Conservation (phyloP, 2,113 vertebrate genomes). For the cat (Felis catus) region DNA sequence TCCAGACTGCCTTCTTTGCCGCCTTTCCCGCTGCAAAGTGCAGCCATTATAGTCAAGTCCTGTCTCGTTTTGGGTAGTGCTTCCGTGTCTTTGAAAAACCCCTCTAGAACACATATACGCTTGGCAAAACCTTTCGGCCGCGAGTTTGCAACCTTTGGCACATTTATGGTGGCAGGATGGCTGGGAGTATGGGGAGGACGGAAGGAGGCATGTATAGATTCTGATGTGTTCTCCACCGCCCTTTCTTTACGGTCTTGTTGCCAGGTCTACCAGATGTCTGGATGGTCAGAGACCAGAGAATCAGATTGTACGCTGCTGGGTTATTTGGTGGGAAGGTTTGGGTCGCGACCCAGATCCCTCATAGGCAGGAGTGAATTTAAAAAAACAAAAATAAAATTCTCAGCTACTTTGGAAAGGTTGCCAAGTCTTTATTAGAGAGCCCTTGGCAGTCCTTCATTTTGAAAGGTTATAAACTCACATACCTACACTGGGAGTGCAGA, state of each 20-base stretch:
- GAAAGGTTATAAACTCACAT: slow-evolving; percentile 28
- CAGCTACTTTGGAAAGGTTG: not conserved
- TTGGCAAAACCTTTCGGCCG: not conserved
- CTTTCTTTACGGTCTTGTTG: not conserved
- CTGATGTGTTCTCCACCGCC: not conserved
- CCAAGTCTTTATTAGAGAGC: slow-evolving; percentile 35
- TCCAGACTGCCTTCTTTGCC: not conserved
- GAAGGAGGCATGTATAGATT: not conserved
- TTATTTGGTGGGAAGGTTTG: not conserved
- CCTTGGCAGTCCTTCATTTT: slow-evolving; percentile 15
- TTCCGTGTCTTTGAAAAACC: not conserved
- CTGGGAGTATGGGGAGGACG: fast-evolving
- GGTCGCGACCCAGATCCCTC: not conserved
- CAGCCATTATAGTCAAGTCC: not conserved
- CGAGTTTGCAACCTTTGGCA: not conserved
- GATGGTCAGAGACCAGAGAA: not conserved
- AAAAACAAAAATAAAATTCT: not conserved
- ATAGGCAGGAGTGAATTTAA: not conserved
- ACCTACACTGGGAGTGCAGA: not conserved
- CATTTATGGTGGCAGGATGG: not conserved
- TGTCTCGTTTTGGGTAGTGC: not conserved
- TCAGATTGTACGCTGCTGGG: not conserved
- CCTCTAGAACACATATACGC: not conserved
- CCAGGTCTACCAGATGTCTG: not conserved
- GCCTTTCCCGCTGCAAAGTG: not conserved